phyloP scores from a whole-genome alignment of 2,113 vertebrate species.

The Antigone vipio region DNA sequence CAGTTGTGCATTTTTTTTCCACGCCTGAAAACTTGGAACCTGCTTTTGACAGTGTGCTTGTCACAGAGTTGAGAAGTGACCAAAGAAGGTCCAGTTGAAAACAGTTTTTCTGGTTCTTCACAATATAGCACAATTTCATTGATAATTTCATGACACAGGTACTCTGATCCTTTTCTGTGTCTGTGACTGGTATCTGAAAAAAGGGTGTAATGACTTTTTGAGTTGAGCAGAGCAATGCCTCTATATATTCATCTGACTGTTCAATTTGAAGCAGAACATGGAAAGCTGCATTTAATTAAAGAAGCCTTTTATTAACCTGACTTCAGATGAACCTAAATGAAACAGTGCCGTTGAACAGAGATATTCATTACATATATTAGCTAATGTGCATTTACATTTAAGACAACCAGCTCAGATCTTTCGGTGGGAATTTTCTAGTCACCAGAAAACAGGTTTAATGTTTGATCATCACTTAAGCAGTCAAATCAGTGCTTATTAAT shows the following conservation, averaged over 20 bases:
- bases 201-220: accelerated
- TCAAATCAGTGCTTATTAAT: not conserved
- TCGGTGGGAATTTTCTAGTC: not conserved
- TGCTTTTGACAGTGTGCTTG: not conserved
- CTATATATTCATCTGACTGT: not conserved
- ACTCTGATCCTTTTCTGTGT: not conserved
- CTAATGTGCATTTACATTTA: not conserved
- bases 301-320: slow-evolving; percentile 13
- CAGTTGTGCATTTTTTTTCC: not conserved
- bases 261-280: not conserved
- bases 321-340: not conserved
- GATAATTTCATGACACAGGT: not conserved
- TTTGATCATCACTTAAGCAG: not conserved
- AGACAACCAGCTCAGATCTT: not conserved
- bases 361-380: not conserved
- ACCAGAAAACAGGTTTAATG: not conserved
- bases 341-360: not conserved
- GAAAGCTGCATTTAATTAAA: slow-evolving; percentile 33
- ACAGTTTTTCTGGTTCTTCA: not conserved
- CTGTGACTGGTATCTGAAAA: not conserved
- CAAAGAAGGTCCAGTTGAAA: not conserved
- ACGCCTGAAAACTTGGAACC: not conserved
- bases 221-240: not conserved
- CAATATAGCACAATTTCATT: not conserved
- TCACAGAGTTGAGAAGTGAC: not conserved